Percentiles rank a stretch among this genome's conserved stretches.
Evolutionary conservation across 1,140 invertebrate species (phyloP).

Genomic region (Harpegnathos saltator): DNA sequence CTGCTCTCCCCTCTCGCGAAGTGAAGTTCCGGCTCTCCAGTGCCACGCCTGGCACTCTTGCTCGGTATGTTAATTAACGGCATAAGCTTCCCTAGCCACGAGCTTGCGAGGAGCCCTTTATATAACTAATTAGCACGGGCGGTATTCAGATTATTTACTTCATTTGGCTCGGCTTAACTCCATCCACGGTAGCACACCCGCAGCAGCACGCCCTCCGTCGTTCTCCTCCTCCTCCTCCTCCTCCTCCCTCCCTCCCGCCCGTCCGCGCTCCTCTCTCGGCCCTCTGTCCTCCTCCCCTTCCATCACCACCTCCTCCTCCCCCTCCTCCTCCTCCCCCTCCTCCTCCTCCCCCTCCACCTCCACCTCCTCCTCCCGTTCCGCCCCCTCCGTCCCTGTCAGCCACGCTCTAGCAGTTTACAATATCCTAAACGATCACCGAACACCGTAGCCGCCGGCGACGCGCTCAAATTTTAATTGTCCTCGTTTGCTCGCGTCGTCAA

Average conservation of each 20-base stretch:
- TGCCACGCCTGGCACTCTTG: constrained; percentile 71
- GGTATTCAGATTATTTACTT: constrained; percentile 80
- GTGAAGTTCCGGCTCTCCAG: constrained; percentile 60
- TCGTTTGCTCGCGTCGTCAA: constrained; percentile 62
- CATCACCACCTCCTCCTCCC: background rate
- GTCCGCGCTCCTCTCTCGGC: background rate
- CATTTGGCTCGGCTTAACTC: constrained; percentile 76
- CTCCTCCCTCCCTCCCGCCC: background rate
- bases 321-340: background rate
- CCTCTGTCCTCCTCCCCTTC: background rate
- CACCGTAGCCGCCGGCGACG: constrained; percentile 53
- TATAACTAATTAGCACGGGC: constrained; percentile 81
- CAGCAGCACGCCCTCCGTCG: constrained; percentile 55
- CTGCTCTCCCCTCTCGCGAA: constrained; percentile 31
- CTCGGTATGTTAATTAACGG: constrained; percentile 84
- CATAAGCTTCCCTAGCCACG: constrained; percentile 81
- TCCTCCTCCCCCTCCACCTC: background rate
- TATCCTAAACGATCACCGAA: constrained; percentile 63
- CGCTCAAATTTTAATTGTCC: constrained; percentile 63
- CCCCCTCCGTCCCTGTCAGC: background rate
- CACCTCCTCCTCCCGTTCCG: background rate
- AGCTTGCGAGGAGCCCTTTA: constrained; percentile 78
- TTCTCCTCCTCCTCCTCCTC: background rate
- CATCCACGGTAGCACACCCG: constrained; percentile 61
- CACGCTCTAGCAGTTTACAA: constrained; percentile 54